Evolutionary conservation across 1,140 invertebrate genomes (phyloP).

Genomic region (Brachionus manjavacas): DNA sequence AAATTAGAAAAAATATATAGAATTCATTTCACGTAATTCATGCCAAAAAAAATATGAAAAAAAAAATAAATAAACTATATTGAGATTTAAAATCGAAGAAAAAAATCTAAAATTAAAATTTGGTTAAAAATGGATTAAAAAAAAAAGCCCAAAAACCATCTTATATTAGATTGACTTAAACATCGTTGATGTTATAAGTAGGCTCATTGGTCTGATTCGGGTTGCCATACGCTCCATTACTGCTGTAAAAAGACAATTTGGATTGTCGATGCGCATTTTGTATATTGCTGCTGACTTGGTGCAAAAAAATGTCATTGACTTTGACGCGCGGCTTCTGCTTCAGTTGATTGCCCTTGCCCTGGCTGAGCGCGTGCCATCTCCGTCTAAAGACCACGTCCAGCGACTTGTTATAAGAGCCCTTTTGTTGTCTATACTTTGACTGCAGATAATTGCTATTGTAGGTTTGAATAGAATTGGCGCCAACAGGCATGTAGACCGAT

Average conservation of each 20-base stretch:
- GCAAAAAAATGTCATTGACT: conserved; percentile 41
- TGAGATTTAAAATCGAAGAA: not conserved
- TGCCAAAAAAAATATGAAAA: not conserved
- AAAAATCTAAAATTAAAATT: not conserved
- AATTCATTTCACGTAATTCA: not conserved
- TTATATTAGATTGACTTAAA: not conserved
- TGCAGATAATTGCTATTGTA: conserved; percentile 41
- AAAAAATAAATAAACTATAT: not conserved
- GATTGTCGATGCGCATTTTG: conserved; percentile 41
- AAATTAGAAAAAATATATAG: not conserved
- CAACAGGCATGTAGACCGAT: conserved; percentile 27
- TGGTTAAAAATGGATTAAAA: not conserved
- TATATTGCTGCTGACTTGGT: conserved; percentile 40
- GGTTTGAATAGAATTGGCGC: conserved; percentile 30
- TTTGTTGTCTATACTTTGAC: conserved; percentile 30
- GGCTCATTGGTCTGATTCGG: not conserved
- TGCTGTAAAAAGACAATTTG: conserved; percentile 30
- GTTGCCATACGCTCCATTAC: not conserved
- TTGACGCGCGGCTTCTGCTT: conserved; percentile 41
- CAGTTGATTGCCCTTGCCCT: conserved; percentile 42
- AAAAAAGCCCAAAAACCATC: not conserved
- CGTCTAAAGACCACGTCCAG: conserved; percentile 37
- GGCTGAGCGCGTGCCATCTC: conserved; percentile 37
- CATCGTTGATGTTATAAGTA: conserved; percentile 31
- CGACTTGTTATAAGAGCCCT: conserved; percentile 41